These are phyloP conservation scores for Tiliacea citrago DNA, from an alignment of 2,888 invertebrate species.

Conservation along the genomic window DNA sequence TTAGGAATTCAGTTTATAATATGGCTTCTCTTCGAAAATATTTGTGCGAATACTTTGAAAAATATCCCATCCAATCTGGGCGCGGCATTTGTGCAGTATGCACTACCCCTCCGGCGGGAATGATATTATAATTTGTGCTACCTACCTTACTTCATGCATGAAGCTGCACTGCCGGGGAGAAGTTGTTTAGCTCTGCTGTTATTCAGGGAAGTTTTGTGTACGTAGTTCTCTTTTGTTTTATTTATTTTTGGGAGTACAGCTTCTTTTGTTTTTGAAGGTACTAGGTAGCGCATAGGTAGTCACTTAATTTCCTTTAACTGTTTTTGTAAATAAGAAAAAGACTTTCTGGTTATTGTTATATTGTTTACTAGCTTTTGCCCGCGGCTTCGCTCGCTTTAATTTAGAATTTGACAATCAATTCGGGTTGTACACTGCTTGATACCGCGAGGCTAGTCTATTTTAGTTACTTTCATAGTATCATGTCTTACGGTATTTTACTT, in stretches of 20 bases:
- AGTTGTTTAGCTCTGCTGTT: neutral
- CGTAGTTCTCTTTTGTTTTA: neutral
- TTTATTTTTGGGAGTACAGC: neutral
- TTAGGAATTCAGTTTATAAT: conserved; percentile 64
- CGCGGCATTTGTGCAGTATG: conserved; percentile 54
- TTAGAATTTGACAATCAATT: too few relatives aligned
- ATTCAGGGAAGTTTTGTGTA: neutral
- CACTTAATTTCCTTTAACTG: too few relatives aligned
- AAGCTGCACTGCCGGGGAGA: neutral
- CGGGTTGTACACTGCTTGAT: too few relatives aligned
- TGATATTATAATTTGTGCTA: conserved; percentile 58
- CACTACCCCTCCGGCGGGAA: conserved; percentile 41
- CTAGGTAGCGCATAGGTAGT: too few relatives aligned
- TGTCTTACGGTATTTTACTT: too few relatives aligned
- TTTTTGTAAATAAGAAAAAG: too few relatives aligned
- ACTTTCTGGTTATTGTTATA: too few relatives aligned
- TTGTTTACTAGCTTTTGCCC: too few relatives aligned
- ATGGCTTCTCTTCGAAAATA: conserved; percentile 60
- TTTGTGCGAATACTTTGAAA: conserved; percentile 64
- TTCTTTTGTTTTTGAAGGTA: neutral
- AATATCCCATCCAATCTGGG: conserved; percentile 63
- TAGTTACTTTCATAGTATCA: too few relatives aligned
- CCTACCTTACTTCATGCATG: neutral
- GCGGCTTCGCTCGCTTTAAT: too few relatives aligned
- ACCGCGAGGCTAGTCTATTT: too few relatives aligned